phyloP scores from a whole-genome alignment of 2,113 vertebrate genomes.

The Cryptomyrus ogoouensis region DNA sequence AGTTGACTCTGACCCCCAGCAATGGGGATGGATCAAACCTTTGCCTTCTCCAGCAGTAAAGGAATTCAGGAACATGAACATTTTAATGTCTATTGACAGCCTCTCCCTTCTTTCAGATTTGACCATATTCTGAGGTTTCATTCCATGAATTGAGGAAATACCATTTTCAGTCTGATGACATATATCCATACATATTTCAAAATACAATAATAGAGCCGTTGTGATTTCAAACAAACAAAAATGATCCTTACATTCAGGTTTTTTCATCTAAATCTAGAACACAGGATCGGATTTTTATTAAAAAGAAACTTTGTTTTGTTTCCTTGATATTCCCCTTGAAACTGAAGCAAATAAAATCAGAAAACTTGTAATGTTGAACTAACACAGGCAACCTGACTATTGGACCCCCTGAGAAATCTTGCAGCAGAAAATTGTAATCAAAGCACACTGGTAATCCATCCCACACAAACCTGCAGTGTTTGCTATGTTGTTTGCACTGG shows the following conservation, averaged over 20 bases:
- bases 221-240: neutral
- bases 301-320: slow-evolving; percentile 11
- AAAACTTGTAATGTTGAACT: neutral
- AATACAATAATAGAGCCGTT: neutral
- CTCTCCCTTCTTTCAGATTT: neutral
- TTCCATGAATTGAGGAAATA: neutral
- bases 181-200: neutral
- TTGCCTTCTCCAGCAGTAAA: neutral
- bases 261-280: neutral
- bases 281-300: neutral
- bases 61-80: neutral
- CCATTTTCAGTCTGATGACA: neutral
- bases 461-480: neutral
- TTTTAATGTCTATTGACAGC: neutral
- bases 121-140: neutral
- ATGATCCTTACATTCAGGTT: neutral
- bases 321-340: neutral
- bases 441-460: neutral
- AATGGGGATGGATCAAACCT: neutral
- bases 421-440: neutral
- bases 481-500: neutral
- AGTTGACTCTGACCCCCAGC: neutral
- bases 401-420: neutral
- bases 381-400: neutral
- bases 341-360: neutral